Conservation (phyloP, 2,888 invertebrate species). For the Drosophila mettleri region DNA sequence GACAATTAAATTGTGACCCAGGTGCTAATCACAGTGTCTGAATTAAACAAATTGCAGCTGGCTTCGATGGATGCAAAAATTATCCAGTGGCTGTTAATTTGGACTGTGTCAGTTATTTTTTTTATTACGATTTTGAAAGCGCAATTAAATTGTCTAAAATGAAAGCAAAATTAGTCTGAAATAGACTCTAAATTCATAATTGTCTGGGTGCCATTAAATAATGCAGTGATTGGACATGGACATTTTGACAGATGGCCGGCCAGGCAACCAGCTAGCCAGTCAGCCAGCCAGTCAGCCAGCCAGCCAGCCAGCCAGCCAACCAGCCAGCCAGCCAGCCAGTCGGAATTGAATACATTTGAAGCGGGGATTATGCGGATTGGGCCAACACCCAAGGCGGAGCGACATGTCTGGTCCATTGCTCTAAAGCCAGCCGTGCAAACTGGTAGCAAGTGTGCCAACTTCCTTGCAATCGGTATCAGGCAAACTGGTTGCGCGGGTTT, state of each 20-base stretch:
- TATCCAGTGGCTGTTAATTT: conserved; percentile 7
- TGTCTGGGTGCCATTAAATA: conserved; percentile 61
- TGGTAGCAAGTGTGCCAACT: conserved; percentile 71
- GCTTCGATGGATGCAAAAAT: conserved; percentile 9
- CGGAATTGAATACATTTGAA: conserved; percentile 31
- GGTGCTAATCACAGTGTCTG: conserved; percentile 52
- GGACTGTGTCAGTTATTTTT: neutral
- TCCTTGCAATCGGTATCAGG: conserved; percentile 62
- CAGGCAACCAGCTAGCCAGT: too few relatives aligned
- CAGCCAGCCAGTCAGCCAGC: too few relatives aligned
- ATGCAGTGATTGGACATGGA: conserved; percentile 57
- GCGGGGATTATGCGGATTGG: conserved; percentile 36
- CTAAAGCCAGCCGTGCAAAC: conserved; percentile 54
- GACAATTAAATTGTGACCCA: conserved; percentile 29
- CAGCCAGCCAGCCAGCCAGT: conserved; percentile 39
- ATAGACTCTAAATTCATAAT: conserved; percentile 25
- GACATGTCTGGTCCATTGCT: conserved; percentile 28
- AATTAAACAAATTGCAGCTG: conserved; percentile 17
- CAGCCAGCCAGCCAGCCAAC: conserved; percentile 10
- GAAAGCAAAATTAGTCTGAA: conserved; percentile 31
- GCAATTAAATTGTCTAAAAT: conserved; percentile 37
- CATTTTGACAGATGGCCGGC: conserved; percentile 29
- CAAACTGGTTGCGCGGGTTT: conserved; percentile 63
- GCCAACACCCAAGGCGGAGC: conserved; percentile 59
- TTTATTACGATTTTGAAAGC: conserved; percentile 21